Evolutionary conservation across 2,888 invertebrate species (phyloP).

Genomic region (Vesta saturnalis): DNA sequence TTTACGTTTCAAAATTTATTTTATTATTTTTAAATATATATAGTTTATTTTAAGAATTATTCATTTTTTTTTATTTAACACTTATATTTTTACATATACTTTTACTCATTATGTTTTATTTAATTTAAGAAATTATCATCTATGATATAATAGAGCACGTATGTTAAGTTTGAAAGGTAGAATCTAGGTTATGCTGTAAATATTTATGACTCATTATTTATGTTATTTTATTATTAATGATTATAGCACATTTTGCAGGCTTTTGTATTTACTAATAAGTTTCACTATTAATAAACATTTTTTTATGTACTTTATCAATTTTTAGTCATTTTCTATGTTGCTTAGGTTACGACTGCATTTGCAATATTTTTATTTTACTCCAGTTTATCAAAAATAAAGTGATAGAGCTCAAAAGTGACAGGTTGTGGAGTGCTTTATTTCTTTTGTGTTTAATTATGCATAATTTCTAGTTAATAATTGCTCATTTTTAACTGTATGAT

Average conservation of each 20-base stretch:
- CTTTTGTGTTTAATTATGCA: no score
- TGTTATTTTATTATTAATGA: background rate
- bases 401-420: no score
- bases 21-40: background rate
- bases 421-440: no score
- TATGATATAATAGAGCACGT: conserved; percentile 12
- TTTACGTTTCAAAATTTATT: conserved; percentile 11
- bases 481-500: no score
- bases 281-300: background rate
- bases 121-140: no score
- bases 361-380: no score
- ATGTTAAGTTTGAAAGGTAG: conserved; percentile 25
- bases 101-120: background rate
- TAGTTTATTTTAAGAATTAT: background rate
- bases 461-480: no score
- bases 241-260: background rate
- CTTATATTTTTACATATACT: background rate
- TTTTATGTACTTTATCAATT: no score
- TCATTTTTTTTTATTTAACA: background rate
- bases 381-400: no score
- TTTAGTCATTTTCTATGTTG: no score
- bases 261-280: conserved; percentile 1
- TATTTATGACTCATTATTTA: conserved; percentile 22
- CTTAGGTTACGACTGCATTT: no score
- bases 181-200: conserved; percentile 35